Evolutionary conservation across 1,140 invertebrate species (phyloP), one percentile per base, ranked within the genome.

Genomic region (Vollenhovia emeryi): DNA sequence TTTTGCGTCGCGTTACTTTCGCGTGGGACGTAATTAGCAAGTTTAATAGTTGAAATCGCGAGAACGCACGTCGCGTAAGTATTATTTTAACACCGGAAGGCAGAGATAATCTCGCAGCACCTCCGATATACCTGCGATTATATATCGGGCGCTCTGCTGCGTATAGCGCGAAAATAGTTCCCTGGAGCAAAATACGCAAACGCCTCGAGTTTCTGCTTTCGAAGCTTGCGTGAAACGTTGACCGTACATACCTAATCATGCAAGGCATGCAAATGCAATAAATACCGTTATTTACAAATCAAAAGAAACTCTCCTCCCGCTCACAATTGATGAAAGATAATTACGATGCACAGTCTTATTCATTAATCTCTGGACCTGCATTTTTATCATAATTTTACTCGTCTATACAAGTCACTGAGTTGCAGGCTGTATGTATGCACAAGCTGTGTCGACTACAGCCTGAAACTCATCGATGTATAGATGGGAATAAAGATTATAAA

Each of bases 141-240:
- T 55, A 40, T 64, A 78, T 74, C 33, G 30, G 24, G 6, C 48
- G 74, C 60, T 82, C 43, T 43, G 33, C 43, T 43, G 33, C 13
- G 74, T 82, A 83, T 30, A 55, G 64, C 48, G 71, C 48, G 71
- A 88, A 87, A 87, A 87, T 84, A 87, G 62, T 84, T 86, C 59
- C 68, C 85, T 55, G 52, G 76, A 83, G 78, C 75, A 55, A 75
- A 36, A 68, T 55, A 52, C 66, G 43, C 73, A 43, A 86, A 55
- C 80, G 57, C 59, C 36, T 68, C 62, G 64, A 84, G 50, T 84
- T 71, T 71, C 45, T 73, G 76, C 43, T 55, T 84, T 50, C 78
- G 48, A 71, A 84, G 74, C 69, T 76, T 24, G 48, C 40, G 59
- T 79, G 55, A 80, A 82, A 76, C 64, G 45, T 57, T 71, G 68